phyloP scores from a whole-genome alignment of 2,797 vertebrate species.

The Sebastes paucispinis region DNA sequence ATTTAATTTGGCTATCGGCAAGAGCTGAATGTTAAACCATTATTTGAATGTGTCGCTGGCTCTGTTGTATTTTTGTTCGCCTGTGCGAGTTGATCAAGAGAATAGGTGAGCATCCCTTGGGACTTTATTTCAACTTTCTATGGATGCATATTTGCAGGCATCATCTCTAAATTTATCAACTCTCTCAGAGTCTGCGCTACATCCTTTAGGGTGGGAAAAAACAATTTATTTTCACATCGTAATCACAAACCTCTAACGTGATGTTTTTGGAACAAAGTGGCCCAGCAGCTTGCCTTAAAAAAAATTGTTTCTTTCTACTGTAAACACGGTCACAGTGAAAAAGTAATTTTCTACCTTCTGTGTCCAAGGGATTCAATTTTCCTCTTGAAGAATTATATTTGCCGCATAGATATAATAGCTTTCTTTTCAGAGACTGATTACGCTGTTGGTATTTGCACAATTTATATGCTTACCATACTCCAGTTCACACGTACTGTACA shows the following conservation, averaged over 20 bases:
- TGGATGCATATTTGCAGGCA: conserved; percentile 7
- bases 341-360: conserved; percentile 58
- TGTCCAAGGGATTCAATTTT: conserved; percentile 62
- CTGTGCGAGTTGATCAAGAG: background rate
- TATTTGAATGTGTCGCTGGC: conserved; percentile 8
- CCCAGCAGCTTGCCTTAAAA: conserved; percentile 2
- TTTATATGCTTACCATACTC: background rate
- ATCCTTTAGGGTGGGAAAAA: background rate
- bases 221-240: background rate
- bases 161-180: conserved; percentile 1
- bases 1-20: conserved; percentile 37
- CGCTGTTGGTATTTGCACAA: conserved; percentile 31
- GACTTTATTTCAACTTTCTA: conserved; percentile 6
- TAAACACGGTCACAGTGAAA: conserved; percentile 38
- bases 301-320: background rate
- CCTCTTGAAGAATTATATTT: conserved; percentile 62
- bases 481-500: background rate
- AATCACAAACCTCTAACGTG: conserved; percentile 22
- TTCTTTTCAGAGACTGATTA: conserved; percentile 38
- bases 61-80: background rate
- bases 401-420: conserved; percentile 49
- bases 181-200: background rate
- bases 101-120: background rate
- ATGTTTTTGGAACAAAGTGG: conserved; percentile 27
- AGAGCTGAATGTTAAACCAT: conserved; percentile 22